A percentile compares a stretch with the other conserved stretches of the same genome.
Evolutionary conservation across 2,888 invertebrate species (phyloP).

Genomic region (Drosophila kuntzei): DNA sequence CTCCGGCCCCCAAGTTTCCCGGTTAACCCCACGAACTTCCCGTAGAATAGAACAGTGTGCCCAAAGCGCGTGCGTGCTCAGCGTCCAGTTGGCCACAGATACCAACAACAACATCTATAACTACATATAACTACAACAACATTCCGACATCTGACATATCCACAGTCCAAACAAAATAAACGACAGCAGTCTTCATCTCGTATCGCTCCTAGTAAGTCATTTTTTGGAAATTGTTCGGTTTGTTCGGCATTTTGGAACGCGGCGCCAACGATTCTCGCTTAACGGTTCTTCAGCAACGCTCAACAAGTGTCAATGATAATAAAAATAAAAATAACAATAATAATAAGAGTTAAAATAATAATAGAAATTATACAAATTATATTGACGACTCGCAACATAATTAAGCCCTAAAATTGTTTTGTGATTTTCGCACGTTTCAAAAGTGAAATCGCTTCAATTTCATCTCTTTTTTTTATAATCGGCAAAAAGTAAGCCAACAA

Average conservation of each 20-base stretch:
- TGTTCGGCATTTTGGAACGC: conserved; percentile 25
- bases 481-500: conserved; percentile 37
- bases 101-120: conserved; percentile 6
- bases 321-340: conserved; percentile 11
- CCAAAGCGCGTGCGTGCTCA: conserved; percentile 71
- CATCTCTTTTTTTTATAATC: conserved; percentile 4
- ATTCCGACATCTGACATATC: conserved; percentile 20
- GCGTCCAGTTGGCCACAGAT: conserved; percentile 14
- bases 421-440: conserved; percentile 38
- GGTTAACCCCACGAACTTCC: not conserved
- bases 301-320: conserved; percentile 31
- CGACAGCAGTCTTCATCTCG: conserved; percentile 64
- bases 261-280: conserved; percentile 12
- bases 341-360: conserved; percentile 17
- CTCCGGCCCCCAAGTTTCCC: conserved; percentile 23
- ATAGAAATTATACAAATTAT: conserved; percentile 31
- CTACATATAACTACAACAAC: not conserved
- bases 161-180: conserved; percentile 41
- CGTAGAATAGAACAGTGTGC: conserved; percentile 31
- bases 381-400: conserved; percentile 36
- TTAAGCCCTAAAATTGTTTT: conserved; percentile 31
- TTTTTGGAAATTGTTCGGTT: conserved; percentile 31
- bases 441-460: conserved; percentile 49
- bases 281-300: conserved; percentile 42
- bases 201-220: conserved; percentile 70